Evolutionary conservation across 2,113 vertebrate genomes (phyloP).

Genomic region (Dascyllus trimaculatus): DNA sequence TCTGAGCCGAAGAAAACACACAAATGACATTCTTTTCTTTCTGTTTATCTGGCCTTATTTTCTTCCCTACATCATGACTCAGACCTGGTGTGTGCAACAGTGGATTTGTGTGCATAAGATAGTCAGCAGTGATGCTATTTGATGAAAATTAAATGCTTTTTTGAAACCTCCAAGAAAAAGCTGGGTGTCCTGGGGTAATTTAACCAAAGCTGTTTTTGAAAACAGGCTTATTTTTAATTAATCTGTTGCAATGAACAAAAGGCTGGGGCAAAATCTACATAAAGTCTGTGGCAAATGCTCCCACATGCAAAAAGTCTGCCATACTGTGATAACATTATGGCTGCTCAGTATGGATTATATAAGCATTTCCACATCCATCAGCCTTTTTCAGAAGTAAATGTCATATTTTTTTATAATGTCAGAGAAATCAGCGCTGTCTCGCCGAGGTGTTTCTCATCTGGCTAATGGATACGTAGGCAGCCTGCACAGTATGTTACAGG

Average conservation of each 20-base stretch:
- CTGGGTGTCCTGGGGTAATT: slow-evolving; percentile 39
- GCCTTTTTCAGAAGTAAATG: slow-evolving; percentile 46
- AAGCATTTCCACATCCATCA: slow-evolving; percentile 48
- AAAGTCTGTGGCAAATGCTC: slow-evolving; percentile 33
- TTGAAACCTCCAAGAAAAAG: slow-evolving; percentile 37
- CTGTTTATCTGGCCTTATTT: slow-evolving; percentile 25
- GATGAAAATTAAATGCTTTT: slow-evolving; percentile 45
- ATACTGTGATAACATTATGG: slow-evolving; percentile 51
- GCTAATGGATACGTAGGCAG: slow-evolving; percentile 43
- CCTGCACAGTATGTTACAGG: slow-evolving; percentile 11
- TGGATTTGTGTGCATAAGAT: slow-evolving; percentile 20
- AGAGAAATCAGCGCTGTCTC: slow-evolving; percentile 37
- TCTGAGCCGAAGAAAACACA: slow-evolving; percentile 2
- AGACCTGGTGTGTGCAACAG: slow-evolving; percentile 38
- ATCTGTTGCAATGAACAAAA: slow-evolving; percentile 39
- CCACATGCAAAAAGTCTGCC: slow-evolving; percentile 42
- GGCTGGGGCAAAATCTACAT: slow-evolving; percentile 44
- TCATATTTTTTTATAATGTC: slow-evolving; percentile 49
- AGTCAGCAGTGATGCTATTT: slow-evolving; percentile 32
- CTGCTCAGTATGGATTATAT: slow-evolving; percentile 58
- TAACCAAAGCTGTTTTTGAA: slow-evolving; percentile 49
- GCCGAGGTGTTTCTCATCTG: slow-evolving; percentile 23
- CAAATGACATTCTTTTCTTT: slow-evolving; percentile 20
- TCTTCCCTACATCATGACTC: slow-evolving; percentile 54
- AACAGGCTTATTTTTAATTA: slow-evolving; percentile 41